These are phyloP conservation scores for Neocrepidodera transversa DNA, from an alignment of 2,888 invertebrate species.

Conservation along the genomic window DNA sequence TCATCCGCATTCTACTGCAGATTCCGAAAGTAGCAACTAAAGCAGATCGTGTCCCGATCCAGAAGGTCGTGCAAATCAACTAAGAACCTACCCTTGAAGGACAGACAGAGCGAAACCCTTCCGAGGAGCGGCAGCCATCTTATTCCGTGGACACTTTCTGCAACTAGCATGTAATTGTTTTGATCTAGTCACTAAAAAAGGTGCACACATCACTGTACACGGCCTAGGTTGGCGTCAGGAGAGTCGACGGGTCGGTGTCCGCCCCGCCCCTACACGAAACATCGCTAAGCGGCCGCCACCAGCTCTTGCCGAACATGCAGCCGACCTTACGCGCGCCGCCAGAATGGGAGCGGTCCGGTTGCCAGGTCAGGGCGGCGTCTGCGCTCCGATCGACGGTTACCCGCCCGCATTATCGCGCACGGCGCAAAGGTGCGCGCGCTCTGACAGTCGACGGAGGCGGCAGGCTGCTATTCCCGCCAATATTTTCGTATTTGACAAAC, in stretches of 20 bases:
- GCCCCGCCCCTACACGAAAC: slow-evolving; percentile 61
- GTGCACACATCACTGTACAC: slow-evolving; percentile 54
- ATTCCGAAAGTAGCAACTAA: slow-evolving; percentile 11
- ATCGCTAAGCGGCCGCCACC: slow-evolving; percentile 59
- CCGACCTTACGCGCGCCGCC: slow-evolving; percentile 63
- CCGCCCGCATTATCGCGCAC: slow-evolving; percentile 20
- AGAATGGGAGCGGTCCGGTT: slow-evolving; percentile 65
- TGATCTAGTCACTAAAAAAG: slow-evolving; percentile 43
- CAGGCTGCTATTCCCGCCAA: slow-evolving; percentile 18
- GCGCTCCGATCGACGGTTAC: slow-evolving; percentile 38
- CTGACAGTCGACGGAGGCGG: slow-evolving; percentile 6
- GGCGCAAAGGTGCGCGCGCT: slow-evolving; percentile 14
- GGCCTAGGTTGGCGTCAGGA: slow-evolving; percentile 54
- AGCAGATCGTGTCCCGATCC: slow-evolving; percentile 11
- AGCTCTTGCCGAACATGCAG: slow-evolving; percentile 58
- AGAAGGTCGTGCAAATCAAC: slow-evolving; percentile 20
- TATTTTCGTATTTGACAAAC: slow-evolving; percentile 6
- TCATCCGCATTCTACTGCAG: background rate
- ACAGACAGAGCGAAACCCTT: slow-evolving; percentile 47
- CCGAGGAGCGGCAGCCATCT: slow-evolving; percentile 57
- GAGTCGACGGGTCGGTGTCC: slow-evolving; percentile 57
- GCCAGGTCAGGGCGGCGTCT: slow-evolving; percentile 57
- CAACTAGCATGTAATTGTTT: slow-evolving; percentile 36
- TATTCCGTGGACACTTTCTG: slow-evolving; percentile 45
- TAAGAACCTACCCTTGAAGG: slow-evolving; percentile 53